Base-by-base conservation (phyloP, 2,888 invertebrate genomes). In the Calephelis perditalis region DNA sequence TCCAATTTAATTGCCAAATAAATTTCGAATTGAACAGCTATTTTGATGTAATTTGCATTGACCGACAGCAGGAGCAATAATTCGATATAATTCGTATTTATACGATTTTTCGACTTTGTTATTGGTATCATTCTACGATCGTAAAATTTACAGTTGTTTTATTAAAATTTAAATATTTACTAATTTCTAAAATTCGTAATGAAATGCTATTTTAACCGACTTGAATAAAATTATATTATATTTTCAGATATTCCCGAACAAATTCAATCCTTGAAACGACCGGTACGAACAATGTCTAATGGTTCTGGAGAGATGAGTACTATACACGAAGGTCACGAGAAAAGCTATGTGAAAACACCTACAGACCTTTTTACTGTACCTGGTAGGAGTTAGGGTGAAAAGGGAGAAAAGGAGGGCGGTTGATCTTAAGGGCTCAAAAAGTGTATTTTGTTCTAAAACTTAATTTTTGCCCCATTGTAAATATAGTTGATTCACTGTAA, bases 301-400 rank as follows among this genome's bases (percentile, higher is more conserved):
- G 82, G 77, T 40, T 78, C 86, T 0, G 88, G 86, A 0, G 86
- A 88, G 56, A 90, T 89, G 45, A 86, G 87, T 2, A 90, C 90
- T 5, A 89, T 90, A 12, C 74, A 76, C 58, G 90, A 90, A 63
- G 89, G 87, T 0, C 76, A 82, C 0, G 75, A 85, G 1, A 85
- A 88, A 57, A 78, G 71, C 7, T 90, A 78, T 63, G 57, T 65
- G 67, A 73, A 35, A 76, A 77, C 61, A 62, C 68, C 5, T 74
- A 81, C 58, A 76, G 79, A 79, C 74, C 58, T 81, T 79, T 26
- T 88, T 81, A 7, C 76, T 77, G 52, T 83, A 78, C 57, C 67
- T 80, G 49, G 85, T 81, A 56, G 84, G 71, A 59, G 82, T 73
- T 57, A 69, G 45, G 59, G 75, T 40, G 8, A 5, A 2, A 8